Percentiles rank a stretch among this genome's conserved stretches.
These are phyloP conservation scores for Eulemur albifrons DNA, from an alignment of 2,797 vertebrate species.

Conservation along the genomic window DNA sequence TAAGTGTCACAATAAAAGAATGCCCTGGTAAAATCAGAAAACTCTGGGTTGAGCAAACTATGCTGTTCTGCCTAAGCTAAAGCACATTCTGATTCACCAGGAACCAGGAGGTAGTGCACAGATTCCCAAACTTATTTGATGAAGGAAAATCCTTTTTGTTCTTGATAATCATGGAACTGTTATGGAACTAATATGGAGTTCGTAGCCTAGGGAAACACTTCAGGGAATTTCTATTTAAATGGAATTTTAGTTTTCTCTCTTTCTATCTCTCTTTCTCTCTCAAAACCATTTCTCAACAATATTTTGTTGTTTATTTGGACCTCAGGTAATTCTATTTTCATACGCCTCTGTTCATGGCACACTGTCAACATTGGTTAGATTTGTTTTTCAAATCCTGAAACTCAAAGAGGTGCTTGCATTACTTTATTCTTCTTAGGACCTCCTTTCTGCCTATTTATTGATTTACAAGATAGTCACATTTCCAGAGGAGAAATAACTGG, in stretches of 20 bases:
- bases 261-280: fast-evolving
- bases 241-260: background rate
- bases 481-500: background rate
- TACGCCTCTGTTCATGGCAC: background rate
- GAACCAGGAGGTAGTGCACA: background rate
- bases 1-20: background rate
- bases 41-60: background rate
- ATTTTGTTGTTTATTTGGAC: background rate
- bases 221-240: background rate
- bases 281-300: background rate
- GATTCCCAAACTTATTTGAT: background rate
- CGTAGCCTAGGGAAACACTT: background rate
- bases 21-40: background rate
- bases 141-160: background rate
- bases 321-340: background rate
- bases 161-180: background rate
- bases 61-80: background rate
- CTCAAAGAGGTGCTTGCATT: background rate
- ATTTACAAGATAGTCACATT: slow-evolving; percentile 14
- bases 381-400: slow-evolving; percentile 31
- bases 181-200: background rate
- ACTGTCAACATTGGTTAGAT: background rate
- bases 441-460: background rate
- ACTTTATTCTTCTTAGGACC: background rate
- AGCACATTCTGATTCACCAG: background rate